Evolutionary conservation across 2,797 vertebrate genomes (phyloP).

Genomic region (Rhodeus uyekii): DNA sequence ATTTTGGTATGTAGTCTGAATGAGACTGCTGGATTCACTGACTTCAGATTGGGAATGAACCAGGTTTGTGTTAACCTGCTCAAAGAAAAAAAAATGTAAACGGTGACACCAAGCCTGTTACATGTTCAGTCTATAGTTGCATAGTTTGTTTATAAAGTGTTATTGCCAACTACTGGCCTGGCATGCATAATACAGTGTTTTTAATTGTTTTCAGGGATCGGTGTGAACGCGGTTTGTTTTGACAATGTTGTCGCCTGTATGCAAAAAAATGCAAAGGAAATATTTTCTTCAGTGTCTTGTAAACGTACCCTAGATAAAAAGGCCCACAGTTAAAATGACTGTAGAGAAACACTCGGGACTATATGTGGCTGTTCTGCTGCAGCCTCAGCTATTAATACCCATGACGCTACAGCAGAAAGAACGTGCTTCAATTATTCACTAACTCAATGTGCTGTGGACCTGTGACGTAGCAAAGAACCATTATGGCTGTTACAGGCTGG

Average conservation of each 20-base stretch:
- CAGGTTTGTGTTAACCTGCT: not conserved
- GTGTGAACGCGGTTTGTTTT: no score
- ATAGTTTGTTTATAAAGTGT: no score
- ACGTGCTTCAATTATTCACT: conserved; percentile 80
- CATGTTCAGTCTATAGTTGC: no score
- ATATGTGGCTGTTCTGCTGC: conserved; percentile 57
- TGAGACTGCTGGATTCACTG: not conserved
- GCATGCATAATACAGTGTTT: no score
- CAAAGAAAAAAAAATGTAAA: not conserved
- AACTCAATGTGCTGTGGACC: conserved; percentile 57
- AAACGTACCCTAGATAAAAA: not conserved
- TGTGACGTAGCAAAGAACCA: conserved; percentile 51
- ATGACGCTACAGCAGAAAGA: conserved; percentile 68
- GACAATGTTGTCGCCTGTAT: no score
- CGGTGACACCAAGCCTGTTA: no score
- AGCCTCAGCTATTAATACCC: conserved; percentile 78
- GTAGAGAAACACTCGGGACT: conserved; percentile 14
- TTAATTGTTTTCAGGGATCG: no score
- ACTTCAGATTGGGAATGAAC: not conserved
- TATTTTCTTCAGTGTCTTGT: no score
- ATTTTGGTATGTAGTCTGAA: not conserved
- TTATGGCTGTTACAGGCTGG: conserved; percentile 30
- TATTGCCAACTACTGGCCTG: no score
- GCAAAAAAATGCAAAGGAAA: no score
- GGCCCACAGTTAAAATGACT: conserved; percentile 11